These are phyloP conservation scores for Hemiscyllium ocellatum DNA, from an alignment of 2,113 vertebrate genomes.

Conservation along the genomic window DNA sequence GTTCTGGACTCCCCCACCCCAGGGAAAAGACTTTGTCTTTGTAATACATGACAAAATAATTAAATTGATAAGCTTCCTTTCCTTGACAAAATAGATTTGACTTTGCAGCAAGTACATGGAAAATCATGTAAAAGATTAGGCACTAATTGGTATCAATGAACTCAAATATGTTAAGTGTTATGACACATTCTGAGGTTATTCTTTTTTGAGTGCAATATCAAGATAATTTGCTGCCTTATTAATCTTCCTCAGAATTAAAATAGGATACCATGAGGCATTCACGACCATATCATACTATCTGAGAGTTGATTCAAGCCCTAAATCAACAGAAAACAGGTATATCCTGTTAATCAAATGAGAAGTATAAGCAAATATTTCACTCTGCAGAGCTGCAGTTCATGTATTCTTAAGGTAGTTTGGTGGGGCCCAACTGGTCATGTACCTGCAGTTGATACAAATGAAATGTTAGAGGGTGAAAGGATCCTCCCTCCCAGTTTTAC, in stretches of 20 bases:
- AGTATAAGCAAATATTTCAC: background rate
- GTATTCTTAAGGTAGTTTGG: background rate
- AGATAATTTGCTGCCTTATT: conserved; percentile 4
- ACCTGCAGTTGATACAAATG: background rate
- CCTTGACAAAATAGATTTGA: conserved; percentile 16
- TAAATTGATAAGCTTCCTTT: conserved; percentile 6
- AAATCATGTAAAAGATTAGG: background rate
- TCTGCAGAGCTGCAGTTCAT: background rate
- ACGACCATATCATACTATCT: background rate
- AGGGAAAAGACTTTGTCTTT: no score
- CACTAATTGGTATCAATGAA: conserved; percentile 2
- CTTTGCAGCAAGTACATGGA: background rate
- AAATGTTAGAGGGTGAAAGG: background rate
- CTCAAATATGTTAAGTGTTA: background rate
- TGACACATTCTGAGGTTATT: background rate
- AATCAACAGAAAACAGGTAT: background rate
- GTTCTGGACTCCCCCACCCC: no score
- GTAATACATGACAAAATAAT: background rate
- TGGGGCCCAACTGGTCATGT: background rate
- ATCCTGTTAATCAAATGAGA: background rate
- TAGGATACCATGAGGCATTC: background rate
- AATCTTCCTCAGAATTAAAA: background rate
- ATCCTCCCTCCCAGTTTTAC: background rate
- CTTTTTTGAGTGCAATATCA: background rate
- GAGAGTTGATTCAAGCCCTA: background rate